Evolutionary conservation across 2,888 invertebrate species (phyloP).

Genomic region (Microctonus aethiopoides): DNA sequence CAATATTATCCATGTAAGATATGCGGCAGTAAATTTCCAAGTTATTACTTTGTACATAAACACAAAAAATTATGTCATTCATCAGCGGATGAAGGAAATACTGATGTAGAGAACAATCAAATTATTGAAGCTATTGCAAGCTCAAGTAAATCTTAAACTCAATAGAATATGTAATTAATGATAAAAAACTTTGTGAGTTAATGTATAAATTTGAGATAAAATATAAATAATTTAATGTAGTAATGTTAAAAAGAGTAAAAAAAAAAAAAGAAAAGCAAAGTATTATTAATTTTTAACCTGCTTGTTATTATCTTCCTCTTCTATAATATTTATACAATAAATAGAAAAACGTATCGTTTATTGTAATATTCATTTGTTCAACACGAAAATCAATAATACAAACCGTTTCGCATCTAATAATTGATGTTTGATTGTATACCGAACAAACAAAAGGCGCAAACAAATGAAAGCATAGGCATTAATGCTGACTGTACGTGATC

Average conservation of each 20-base stretch:
- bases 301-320: background rate
- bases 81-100: slow-evolving; percentile 63
- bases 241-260: background rate
- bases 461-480: background rate
- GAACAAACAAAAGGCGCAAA: background rate
- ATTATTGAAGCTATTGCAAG: slow-evolving; percentile 28
- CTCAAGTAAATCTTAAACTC: slow-evolving; percentile 32
- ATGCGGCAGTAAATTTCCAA: slow-evolving; percentile 91
- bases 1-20: slow-evolving; percentile 95
- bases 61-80: slow-evolving; percentile 88
- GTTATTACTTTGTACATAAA: slow-evolving; percentile 94
- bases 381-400: slow-evolving; percentile 34
- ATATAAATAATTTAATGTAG: background rate
- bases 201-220: background rate
- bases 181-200: background rate
- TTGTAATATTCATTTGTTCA: background rate
- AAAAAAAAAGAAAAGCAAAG: background rate
- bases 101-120: slow-evolving; percentile 29
- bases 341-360: background rate
- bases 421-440: slow-evolving; percentile 39
- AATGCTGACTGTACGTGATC: slow-evolving; percentile 13
- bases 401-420: slow-evolving; percentile 26
- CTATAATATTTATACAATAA: slow-evolving; percentile 1
- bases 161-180: background rate
- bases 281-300: background rate